These are phyloP conservation scores for Orthonychiurus folsomi DNA, from an alignment of 2,888 invertebrate genomes.

Conservation along the genomic window DNA sequence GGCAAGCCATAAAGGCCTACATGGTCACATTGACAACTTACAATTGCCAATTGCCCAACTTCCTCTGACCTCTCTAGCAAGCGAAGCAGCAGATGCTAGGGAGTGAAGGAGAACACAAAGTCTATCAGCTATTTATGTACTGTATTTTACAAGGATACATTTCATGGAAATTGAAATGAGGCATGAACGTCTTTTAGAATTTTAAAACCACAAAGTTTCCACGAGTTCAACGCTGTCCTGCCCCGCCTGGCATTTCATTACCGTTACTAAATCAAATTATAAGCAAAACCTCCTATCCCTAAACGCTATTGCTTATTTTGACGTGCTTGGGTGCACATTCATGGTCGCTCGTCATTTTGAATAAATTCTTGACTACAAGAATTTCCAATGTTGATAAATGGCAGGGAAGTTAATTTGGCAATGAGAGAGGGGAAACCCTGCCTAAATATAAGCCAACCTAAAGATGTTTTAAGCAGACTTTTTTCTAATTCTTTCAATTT, in stretches of 20 bases:
- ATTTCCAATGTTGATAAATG: too few species aligned
- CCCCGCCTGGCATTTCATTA: not conserved
- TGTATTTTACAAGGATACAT: not conserved
- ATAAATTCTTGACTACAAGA: not conserved
- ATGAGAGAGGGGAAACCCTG: too few species aligned
- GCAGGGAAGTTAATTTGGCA: too few species aligned
- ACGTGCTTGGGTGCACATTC: not conserved
- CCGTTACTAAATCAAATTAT: too few species aligned
- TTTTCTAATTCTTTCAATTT: too few species aligned
- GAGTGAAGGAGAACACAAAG: not conserved
- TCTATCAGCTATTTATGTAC: not conserved
- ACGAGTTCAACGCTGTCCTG: not conserved
- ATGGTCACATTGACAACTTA: too few species aligned
- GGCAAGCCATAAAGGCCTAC: constrained; percentile 1
- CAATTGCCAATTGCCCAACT: constrained; percentile 1
- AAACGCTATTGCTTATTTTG: not conserved
- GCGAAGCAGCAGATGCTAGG: not conserved
- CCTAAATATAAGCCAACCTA: too few species aligned
- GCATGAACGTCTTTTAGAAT: not conserved
- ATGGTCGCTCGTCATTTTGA: not conserved
- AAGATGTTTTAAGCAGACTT: too few species aligned
- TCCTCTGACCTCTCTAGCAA: not conserved
- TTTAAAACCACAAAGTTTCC: not conserved
- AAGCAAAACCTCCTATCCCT: not conserved
- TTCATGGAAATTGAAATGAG: not conserved